phyloP scores from a whole-genome alignment of 2,113 vertebrate genomes.

The Lethenteron reissneri region DNA sequence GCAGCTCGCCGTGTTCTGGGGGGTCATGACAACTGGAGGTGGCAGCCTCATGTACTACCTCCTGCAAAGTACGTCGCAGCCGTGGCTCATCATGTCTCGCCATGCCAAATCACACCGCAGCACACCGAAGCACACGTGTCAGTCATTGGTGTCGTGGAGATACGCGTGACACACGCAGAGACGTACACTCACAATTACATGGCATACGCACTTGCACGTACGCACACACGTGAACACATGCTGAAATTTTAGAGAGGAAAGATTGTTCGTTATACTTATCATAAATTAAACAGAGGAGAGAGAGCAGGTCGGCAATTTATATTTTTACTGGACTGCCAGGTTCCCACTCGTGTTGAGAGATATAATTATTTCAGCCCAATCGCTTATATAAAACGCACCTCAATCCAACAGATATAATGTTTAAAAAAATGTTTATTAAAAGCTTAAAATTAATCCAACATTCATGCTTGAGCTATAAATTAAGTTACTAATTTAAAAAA shows the following conservation, averaged over 20 bases:
- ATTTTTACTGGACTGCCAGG: too few relatives aligned
- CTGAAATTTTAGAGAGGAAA: neutral
- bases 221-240: neutral
- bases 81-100: neutral
- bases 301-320: too few relatives aligned
- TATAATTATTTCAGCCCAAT: too few relatives aligned
- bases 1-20: slow-evolving; percentile 5
- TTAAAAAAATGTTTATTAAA: too few relatives aligned
- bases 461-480: too few relatives aligned
- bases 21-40: neutral
- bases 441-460: too few relatives aligned
- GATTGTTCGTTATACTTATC: too few relatives aligned
- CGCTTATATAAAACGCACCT: too few relatives aligned
- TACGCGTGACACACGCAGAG: neutral
- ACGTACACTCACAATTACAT: neutral
- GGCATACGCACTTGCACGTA: neutral
- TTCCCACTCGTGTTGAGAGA: too few relatives aligned
- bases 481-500: too few relatives aligned
- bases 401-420: too few relatives aligned
- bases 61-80: neutral
- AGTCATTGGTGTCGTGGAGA: neutral
- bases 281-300: too few relatives aligned
- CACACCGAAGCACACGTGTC: neutral
- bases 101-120: neutral
- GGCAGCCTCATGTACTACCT: neutral